Percentiles rank a stretch among this genome's conserved stretches.
Evolutionary conservation across 1,140 invertebrate species (phyloP).

Genomic region (Lepidurus apus): DNA sequence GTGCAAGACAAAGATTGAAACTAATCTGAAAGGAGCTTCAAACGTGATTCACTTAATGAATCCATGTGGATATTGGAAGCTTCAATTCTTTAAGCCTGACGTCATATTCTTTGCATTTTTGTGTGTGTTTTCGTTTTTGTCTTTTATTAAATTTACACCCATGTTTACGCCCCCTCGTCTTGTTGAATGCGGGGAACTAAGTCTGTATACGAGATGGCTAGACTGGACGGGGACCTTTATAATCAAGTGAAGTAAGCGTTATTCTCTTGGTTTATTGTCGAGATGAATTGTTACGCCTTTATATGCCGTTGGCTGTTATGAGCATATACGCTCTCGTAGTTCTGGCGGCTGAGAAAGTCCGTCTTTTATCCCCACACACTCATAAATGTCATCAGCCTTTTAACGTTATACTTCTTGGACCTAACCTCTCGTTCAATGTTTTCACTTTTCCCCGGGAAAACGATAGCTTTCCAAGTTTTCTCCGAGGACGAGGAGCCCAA

Average conservation of each 20-base stretch:
- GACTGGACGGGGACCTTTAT: background rate
- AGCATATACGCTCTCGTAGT: background rate
- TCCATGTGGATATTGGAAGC: too few relatives aligned
- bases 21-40: too few relatives aligned
- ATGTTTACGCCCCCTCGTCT: too few relatives aligned
- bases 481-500: background rate
- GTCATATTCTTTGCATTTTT: too few relatives aligned
- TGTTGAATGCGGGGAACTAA: too few relatives aligned
- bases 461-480: background rate
- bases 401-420: background rate
- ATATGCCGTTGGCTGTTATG: background rate
- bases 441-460: background rate
- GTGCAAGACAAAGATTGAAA: too few relatives aligned
- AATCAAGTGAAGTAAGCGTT: background rate
- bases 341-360: too few relatives aligned
- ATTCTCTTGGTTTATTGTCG: background rate
- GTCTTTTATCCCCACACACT: background rate
- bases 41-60: too few relatives aligned
- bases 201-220: background rate
- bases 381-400: constrained; percentile 22
- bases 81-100: too few relatives aligned
- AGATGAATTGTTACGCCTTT: background rate
- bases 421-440: constrained; percentile 12
- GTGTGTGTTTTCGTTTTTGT: too few relatives aligned
- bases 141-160: too few relatives aligned